Conservation (phyloP, 2,797 vertebrate genomes). For the Bucorvus abyssinicus region DNA sequence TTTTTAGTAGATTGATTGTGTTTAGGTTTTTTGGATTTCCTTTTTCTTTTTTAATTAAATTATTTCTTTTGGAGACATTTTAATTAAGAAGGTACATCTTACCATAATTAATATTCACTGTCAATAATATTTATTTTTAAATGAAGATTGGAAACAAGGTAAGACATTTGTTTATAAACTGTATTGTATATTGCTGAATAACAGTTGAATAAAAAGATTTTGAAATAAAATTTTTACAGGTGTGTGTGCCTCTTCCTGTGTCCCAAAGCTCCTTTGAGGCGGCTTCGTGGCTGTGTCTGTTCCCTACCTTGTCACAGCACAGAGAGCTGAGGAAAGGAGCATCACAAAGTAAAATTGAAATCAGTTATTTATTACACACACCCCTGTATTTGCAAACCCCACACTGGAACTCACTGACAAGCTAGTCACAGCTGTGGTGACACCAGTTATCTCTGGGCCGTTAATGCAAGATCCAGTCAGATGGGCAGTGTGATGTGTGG, state of each 20-base stretch:
- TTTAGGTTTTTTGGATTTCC: slow-evolving; percentile 69
- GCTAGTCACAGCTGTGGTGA: background rate
- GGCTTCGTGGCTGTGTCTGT: background rate
- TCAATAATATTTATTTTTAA: slow-evolving; percentile 97
- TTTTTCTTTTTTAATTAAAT: slow-evolving; percentile 79
- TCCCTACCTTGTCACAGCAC: background rate
- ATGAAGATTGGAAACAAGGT: slow-evolving; percentile 88
- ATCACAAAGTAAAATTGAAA: background rate
- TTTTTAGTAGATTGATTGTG: slow-evolving; percentile 83
- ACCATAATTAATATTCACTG: slow-evolving; percentile 87
- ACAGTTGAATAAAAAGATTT: slow-evolving; percentile 89
- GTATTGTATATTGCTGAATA: slow-evolving; percentile 89
- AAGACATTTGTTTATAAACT: slow-evolving; percentile 89
- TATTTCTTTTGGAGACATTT: slow-evolving; percentile 86
- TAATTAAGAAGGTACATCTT: slow-evolving; percentile 83
- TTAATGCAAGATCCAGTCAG: background rate
- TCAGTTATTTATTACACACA: background rate
- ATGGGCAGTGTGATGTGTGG: background rate
- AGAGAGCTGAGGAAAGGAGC: background rate
- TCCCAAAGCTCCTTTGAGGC: background rate
- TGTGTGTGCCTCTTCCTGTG: slow-evolving; percentile 25
- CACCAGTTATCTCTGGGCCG: background rate
- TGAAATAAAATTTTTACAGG: slow-evolving; percentile 78
- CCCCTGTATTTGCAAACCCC: background rate
- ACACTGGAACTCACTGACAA: background rate